phyloP scores from a whole-genome alignment of 2,797 vertebrate species.

The Chelmon rostratus region DNA sequence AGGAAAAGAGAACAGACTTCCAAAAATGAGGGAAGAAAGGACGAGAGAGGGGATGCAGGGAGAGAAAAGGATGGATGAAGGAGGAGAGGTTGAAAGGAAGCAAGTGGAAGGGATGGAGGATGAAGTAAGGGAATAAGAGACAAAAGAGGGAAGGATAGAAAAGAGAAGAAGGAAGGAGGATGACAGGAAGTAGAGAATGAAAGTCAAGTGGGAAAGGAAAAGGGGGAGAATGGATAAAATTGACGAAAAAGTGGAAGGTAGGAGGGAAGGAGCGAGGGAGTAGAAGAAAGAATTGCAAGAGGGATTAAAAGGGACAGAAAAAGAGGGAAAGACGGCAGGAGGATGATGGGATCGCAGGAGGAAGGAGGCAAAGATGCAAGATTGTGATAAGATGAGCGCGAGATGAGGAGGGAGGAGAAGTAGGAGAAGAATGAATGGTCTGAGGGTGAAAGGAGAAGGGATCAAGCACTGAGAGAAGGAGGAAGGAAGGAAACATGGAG shows the following conservation, averaged over 20 bases:
- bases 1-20: not conserved
- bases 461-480: not conserved
- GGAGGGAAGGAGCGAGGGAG: not conserved
- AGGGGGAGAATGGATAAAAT: no score
- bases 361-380: not conserved
- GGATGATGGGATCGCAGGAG: not conserved
- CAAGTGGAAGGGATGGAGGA: no score
- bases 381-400: not conserved
- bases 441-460: not conserved
- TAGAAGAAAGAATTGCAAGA: not conserved
- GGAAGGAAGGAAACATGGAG: not conserved
- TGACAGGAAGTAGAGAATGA: constrained; percentile 10
- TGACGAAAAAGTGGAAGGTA: not conserved
- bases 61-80: not conserved
- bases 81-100: not conserved
- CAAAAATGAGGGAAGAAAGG: not conserved
- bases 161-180: not conserved
- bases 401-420: not conserved
- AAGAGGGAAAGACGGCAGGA: not conserved
- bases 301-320: not conserved
- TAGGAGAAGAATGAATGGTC: not conserved
- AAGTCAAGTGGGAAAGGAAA: not conserved
- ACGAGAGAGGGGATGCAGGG: not conserved
- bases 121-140: not conserved
- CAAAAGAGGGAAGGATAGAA: not conserved